A percentile compares a stretch with the other conserved stretches of the same genome.
These are phyloP conservation scores for Ypsolopha scabrella DNA, from an alignment of 2,888 invertebrate genomes.

Conservation along the genomic window DNA sequence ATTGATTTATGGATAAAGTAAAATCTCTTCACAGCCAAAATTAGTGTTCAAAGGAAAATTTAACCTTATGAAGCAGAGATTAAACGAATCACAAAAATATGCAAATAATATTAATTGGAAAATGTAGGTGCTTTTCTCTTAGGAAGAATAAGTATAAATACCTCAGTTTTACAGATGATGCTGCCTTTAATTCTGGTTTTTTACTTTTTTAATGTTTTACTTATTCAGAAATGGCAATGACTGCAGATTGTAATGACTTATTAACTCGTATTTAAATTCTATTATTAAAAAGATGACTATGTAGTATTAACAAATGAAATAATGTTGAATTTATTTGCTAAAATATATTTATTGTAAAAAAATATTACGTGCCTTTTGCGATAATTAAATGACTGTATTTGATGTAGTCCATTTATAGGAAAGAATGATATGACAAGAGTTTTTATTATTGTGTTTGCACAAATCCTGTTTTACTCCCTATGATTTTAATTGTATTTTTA, in stretches of 20 bases:
- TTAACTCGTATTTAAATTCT: too few species aligned
- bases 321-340: conserved; percentile 3
- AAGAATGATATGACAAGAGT: conserved; percentile 41
- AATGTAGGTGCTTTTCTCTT: too few species aligned
- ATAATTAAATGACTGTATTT: conserved; percentile 57
- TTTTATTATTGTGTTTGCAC: conserved; percentile 52
- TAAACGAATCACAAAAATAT: too few species aligned
- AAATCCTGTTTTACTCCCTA: conserved; percentile 52
- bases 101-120: too few species aligned
- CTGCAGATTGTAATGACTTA: too few species aligned
- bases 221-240: background rate
- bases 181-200: background rate
- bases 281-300: background rate
- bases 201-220: background rate
- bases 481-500: conserved; percentile 39
- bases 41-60: too few species aligned
- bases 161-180: background rate
- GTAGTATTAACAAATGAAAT: background rate
- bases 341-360: conserved; percentile 3
- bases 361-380: conserved; percentile 57
- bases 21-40: too few species aligned
- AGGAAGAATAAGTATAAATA: background rate
- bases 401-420: conserved; percentile 44
- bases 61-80: too few species aligned
- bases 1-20: too few species aligned